Evolutionary conservation across 2,797 vertebrate genomes (phyloP).

Genomic region (Silurus aristotelis): DNA sequence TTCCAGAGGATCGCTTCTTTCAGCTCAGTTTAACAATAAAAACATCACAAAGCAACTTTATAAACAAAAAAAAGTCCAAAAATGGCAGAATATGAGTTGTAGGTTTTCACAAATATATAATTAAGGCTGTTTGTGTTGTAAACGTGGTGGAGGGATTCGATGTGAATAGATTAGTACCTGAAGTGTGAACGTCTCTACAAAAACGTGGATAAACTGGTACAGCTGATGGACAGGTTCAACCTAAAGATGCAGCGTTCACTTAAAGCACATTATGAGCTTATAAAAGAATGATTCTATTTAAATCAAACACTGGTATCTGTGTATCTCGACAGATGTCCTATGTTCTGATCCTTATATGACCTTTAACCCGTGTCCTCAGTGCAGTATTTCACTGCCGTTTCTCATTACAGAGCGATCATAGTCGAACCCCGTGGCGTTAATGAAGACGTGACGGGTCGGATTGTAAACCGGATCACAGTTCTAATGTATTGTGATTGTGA

Average conservation of each 20-base stretch:
- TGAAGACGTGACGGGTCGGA: not conserved
- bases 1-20: not conserved
- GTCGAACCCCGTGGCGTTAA: not conserved
- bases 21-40: not conserved
- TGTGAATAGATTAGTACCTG: not conserved
- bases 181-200: not conserved
- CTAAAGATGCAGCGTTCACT: no score
- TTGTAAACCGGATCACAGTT: constrained; percentile 2
- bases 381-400: not conserved
- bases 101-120: no score
- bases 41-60: not conserved
- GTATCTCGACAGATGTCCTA: not conserved
- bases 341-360: not conserved
- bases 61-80: no score
- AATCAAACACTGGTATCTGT: not conserved
- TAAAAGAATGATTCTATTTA: no score
- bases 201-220: no score
- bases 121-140: not conserved
- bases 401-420: not conserved
- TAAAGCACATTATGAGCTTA: no score
- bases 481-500: not conserved
- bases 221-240: not conserved
- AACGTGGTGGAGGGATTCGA: not conserved
- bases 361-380: constrained; percentile 5
- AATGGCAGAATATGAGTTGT: no score